These are phyloP conservation scores for Aldabrachelys gigantea DNA, from an alignment of 2,113 vertebrate genomes.

Conservation along the genomic window DNA sequence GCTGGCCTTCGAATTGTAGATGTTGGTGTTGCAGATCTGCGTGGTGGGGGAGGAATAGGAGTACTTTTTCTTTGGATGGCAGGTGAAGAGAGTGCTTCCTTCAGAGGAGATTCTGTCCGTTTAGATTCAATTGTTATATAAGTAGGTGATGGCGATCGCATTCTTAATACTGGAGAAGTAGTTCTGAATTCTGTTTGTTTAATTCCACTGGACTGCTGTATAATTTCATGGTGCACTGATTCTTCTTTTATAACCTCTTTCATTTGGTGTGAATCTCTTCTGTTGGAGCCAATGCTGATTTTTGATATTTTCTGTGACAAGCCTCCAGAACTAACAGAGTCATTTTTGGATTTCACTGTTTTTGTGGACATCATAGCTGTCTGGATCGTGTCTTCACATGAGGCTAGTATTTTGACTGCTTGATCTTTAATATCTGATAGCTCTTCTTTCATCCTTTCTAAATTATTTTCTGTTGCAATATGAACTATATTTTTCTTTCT, in stretches of 20 bases:
- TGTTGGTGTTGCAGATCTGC: constrained; percentile 76
- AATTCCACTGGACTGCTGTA: constrained; percentile 55
- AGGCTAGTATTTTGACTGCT: constrained; percentile 72
- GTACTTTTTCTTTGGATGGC: constrained; percentile 74
- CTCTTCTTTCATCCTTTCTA: constrained; percentile 77
- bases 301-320: constrained; percentile 74
- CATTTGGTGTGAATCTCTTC: constrained; percentile 72
- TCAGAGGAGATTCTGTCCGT: constrained; percentile 78
- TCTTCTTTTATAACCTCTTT: constrained; percentile 54
- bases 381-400: constrained; percentile 75
- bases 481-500: constrained; percentile 75
- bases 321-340: constrained; percentile 12
- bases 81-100: constrained; percentile 75
- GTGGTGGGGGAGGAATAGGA: constrained; percentile 76
- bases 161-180: constrained; percentile 80
- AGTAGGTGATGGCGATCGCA: constrained; percentile 85
- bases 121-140: constrained; percentile 91
- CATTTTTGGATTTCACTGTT: constrained; percentile 72
- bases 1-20: constrained; percentile 67
- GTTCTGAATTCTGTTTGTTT: constrained; percentile 70
- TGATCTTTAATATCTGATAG: constrained; percentile 75
- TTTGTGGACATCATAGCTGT: constrained; percentile 76
- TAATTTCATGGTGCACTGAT: constrained; percentile 70
- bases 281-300: constrained; percentile 75
- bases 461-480: constrained; percentile 66